Base-by-base conservation (phyloP, 2,113 vertebrate genomes). In the Cololabis saira region DNA sequence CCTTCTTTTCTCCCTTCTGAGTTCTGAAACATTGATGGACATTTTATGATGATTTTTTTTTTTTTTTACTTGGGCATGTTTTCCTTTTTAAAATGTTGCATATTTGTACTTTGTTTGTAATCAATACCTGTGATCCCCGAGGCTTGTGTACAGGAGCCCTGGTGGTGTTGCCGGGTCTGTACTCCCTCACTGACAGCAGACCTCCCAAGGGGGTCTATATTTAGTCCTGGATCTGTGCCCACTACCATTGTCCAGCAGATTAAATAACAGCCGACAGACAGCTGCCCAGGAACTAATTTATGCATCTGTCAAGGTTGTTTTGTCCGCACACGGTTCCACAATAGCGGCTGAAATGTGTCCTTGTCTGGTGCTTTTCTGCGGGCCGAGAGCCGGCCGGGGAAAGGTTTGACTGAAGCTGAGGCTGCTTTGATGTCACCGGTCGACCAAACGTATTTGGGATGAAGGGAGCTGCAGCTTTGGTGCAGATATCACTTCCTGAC, bases 241-340 rank as follows among this genome's bases (percentile, higher is more conserved):
- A 59, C 71, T 61, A 49, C 69, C 69, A 76, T 81, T 85, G 83
- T 81, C 77, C 64, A 45, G 68, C 70, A 81, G 80, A 78, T 82
- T 62, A 42, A 82, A 72, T 68, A 56, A 70, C 78, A 44, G 22
- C 56, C 42, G 60, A 59, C 67, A 21, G 48, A 59, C 71, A 78
- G 67, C 74, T 76, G 74, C 52, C 49, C n/a, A 21, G 49, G 13
- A 15, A 58, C 4, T n/a, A 47, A 57, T 65, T 61, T 75, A 61
- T 67, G 41, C 70, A 40, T 57, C 47, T 8, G 50, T 67, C 66
- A 80, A 78, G 80, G 74, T 66, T 63, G 70, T 80, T 72, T 80
- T 16, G 30, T 61, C 60, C 18, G 21, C 10, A 52, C 42, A 45
- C 40, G 24, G 48, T 63, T 54, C 11, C 37, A 67, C 67, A 40